These are phyloP conservation scores for Orthonevra nobilis DNA, from an alignment of 2,888 invertebrate genomes.

Conservation along the genomic window DNA sequence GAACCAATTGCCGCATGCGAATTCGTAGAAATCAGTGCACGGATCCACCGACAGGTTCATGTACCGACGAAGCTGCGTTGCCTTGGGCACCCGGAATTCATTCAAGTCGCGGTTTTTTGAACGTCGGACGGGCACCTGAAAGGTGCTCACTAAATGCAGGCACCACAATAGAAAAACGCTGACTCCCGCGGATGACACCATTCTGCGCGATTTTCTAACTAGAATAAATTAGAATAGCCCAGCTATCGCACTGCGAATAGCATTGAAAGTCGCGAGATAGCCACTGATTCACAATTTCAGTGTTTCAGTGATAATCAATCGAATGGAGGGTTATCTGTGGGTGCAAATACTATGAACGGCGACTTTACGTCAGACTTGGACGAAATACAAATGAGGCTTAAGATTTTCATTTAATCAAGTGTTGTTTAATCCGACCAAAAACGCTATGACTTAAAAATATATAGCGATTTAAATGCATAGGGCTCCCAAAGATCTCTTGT, in stretches of 20 bases:
- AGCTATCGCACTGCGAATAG: conserved; percentile 24
- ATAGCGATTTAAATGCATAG: no score
- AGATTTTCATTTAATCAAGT: no score
- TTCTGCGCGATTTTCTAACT: conserved; percentile 43
- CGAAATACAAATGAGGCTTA: no score
- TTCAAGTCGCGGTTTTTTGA: conserved; percentile 19
- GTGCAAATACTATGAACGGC: not conserved
- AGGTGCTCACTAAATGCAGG: conserved; percentile 13
- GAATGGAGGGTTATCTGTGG: conserved; percentile 27
- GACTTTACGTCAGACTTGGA: no score
- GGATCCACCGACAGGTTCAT: conserved; percentile 75
- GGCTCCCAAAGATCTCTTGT: no score
- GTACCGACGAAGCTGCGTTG: conserved; percentile 74
- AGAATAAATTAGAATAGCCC: conserved; percentile 12
- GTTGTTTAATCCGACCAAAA: no score
- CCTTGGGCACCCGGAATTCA: conserved; percentile 72
- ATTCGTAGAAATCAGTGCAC: conserved; percentile 76
- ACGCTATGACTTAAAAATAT: no score
- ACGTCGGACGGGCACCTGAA: conserved; percentile 42
- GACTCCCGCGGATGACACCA: conserved; percentile 10
- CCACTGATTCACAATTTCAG: not conserved
- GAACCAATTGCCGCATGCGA: conserved; percentile 76
- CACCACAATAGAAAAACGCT: conserved; percentile 13
- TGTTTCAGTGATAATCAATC: not conserved
- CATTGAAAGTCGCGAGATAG: conserved; percentile 17